A percentile compares a stretch with the other conserved stretches of the same genome.
Conservation (phyloP, 2,797 vertebrate genomes). For the Onychomys torridus region DNA sequence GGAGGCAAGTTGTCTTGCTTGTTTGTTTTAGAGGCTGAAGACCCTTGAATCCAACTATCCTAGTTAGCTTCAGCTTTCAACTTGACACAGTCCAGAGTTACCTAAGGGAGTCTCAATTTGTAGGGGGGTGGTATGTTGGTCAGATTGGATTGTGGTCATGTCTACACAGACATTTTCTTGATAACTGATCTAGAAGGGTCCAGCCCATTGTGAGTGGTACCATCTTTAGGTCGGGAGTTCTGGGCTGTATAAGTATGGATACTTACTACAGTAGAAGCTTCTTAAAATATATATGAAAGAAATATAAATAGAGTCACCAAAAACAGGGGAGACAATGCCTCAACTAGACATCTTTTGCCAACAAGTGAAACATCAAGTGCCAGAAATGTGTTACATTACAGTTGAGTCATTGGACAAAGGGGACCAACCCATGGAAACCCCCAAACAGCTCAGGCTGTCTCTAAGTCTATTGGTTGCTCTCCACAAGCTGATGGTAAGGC, state of each 20-base stretch:
- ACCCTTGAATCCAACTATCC: not conserved
- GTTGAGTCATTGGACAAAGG: not conserved
- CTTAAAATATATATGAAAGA: not conserved
- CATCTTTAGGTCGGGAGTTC: not conserved
- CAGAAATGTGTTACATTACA: not conserved
- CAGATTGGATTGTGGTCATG: not conserved
- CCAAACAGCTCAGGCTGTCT: not conserved
- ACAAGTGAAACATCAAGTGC: not conserved
- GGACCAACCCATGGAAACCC: too few species aligned
- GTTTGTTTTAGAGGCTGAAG: not conserved
- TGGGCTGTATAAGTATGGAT: not conserved
- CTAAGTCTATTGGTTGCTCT: not conserved
- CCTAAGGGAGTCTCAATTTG: not conserved
- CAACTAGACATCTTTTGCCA: not conserved
- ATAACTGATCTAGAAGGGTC: not conserved
- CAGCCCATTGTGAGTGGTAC: not conserved
- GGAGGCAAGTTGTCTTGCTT: accelerated
- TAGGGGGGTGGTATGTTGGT: not conserved
- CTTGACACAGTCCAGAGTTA: not conserved
- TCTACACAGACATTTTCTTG: not conserved
- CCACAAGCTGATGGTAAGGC: not conserved
- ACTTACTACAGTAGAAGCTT: not conserved
- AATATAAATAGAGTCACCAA: not conserved
- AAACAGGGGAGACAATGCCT: not conserved
- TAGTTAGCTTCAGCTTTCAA: not conserved